Evolutionary conservation across 2,797 vertebrate genomes (phyloP).

Genomic region (Chromobotia macracanthus): DNA sequence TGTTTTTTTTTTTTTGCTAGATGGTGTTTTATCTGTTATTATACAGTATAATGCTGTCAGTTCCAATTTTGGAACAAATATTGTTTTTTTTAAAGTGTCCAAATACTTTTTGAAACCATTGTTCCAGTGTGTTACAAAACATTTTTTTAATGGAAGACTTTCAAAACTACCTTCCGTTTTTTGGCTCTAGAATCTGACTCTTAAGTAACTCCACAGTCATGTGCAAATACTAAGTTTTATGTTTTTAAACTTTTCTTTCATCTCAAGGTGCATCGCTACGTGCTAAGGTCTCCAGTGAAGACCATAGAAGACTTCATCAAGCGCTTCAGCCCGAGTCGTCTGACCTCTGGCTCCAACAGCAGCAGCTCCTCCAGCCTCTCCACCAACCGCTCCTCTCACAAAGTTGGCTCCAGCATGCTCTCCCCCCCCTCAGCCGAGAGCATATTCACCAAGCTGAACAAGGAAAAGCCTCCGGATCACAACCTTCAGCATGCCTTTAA

Average conservation of each 20-base stretch:
- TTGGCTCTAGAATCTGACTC: too few species aligned
- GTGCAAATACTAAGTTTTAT: slow-evolving; percentile 21
- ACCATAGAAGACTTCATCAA: slow-evolving; percentile 96
- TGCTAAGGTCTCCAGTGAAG: slow-evolving; percentile 94
- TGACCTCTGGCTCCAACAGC: slow-evolving; percentile 88
- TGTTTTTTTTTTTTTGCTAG: not conserved
- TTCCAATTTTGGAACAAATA: not conserved
- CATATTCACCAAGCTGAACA: slow-evolving; percentile 83
- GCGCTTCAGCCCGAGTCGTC: slow-evolving; percentile 90
- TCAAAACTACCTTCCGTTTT: not conserved
- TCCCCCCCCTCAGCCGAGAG: slow-evolving; percentile 82
- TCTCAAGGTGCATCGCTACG: slow-evolving; percentile 85
- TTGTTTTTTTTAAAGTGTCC: not conserved
- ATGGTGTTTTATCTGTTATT: not conserved
- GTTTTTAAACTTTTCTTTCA: not conserved
- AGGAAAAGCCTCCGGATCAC: slow-evolving; percentile 68
- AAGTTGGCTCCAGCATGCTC: slow-evolving; percentile 76
- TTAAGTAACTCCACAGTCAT: too few species aligned
- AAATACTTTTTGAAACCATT: not conserved
- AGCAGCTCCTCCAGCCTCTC: slow-evolving; percentile 87
- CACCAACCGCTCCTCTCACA: slow-evolving; percentile 80
- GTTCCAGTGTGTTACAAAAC: not conserved
- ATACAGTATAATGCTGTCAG: not conserved
- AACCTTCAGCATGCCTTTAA: slow-evolving; percentile 75
- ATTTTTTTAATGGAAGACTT: not conserved